Evolutionary conservation across 2,113 vertebrate species (phyloP).

Genomic region (Lonchura striata): DNA sequence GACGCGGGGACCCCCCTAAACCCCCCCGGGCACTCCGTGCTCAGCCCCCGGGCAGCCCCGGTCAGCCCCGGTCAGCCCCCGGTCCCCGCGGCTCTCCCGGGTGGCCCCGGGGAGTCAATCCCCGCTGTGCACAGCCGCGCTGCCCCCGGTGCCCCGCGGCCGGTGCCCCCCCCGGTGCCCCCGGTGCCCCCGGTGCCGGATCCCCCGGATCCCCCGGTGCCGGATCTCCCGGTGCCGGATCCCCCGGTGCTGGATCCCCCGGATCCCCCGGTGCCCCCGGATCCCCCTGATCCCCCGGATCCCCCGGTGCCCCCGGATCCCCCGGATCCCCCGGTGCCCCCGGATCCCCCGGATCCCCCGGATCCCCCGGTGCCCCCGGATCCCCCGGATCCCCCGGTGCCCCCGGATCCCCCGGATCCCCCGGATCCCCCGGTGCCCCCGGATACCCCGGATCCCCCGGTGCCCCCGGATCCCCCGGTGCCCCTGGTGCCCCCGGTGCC

Average conservation of each 20-base stretch:
- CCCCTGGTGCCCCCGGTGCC: not conserved
- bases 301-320: not conserved
- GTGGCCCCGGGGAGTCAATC: not conserved
- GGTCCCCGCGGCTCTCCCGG: not conserved
- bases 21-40: not conserved
- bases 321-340: no score
- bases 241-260: not conserved
- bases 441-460: not conserved
- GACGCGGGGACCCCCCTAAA: not conserved
- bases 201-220: not conserved
- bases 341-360: not conserved
- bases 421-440: no score
- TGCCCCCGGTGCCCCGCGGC: not conserved
- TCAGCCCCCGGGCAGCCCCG: not conserved
- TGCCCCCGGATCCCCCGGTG: not conserved
- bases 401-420: no score
- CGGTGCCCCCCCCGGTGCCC: not conserved
- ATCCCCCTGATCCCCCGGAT: no score
- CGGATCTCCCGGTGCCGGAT: not conserved
- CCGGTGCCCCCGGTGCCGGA: not conserved
- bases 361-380: not conserved
- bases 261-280: not conserved
- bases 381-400: not conserved
- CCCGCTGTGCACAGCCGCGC: not conserved
- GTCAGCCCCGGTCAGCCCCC: not conserved